Base-by-base conservation (phyloP, 2,113 vertebrate genomes). In the Thunnus thynnus region DNA sequence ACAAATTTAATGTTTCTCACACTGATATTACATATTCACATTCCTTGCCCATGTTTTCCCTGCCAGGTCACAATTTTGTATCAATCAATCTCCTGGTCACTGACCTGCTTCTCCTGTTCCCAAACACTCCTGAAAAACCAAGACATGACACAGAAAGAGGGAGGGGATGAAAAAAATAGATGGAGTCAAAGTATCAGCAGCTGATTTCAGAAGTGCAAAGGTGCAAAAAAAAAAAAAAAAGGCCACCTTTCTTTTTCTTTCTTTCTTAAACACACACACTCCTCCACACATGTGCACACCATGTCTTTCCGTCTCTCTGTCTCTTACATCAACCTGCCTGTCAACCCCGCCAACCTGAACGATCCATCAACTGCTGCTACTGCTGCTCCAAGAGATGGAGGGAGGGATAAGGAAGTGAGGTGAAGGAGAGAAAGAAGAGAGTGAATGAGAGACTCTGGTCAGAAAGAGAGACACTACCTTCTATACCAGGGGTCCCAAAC, bases 321-420 rank as follows among this genome's bases (percentile, higher is more conserved):
- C 83, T 86, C 84, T 89, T 83, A 89, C 83, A 82, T 91, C 80
- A 92, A 84, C 83, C 79, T 90, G 80, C 77, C 75, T 88, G 88
- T 91, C 91, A 90, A 80, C 85, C 86, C 58, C 12, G 18, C 60
- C 13, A 82, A 90, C 86, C 87, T 27, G 25, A 82, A 64, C 61
- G 5, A 92, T 92, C 88, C 84, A 90, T 92, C 92, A 92, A 66
- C 70, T 46, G 78, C 77, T 75, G 69, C 64, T 3, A 64, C 71
- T 75, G 52, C 85, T 57, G 57, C 78, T 82, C 48, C 48, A 3
- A 47, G 62, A 69, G 55, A 86, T 65, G 78, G 76, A 82, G 71
- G 46, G 46, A 67, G 30, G 41, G 67, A 77, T 60, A 65, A 77
- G 60, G 48, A 81, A 66, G n/a, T 20, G 30, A 69, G 81, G 64